phyloP scores from a whole-genome alignment of 2,888 invertebrate species.

The Serripes groenlandicus region DNA sequence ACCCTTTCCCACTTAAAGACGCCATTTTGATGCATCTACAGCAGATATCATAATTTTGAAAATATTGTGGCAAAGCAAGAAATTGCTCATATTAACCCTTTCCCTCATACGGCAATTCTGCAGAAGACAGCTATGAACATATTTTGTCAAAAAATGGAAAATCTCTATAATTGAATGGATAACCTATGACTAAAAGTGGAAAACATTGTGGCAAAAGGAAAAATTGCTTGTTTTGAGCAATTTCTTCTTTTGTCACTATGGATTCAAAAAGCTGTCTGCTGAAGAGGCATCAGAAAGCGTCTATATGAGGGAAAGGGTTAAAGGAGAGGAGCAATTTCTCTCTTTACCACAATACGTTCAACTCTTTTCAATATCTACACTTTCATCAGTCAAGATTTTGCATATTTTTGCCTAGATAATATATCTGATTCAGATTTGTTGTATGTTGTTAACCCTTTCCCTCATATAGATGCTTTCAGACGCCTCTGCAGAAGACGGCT shows the following conservation, averaged over 20 bases:
- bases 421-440: too few relatives aligned
- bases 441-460: neutral
- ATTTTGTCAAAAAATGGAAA: too few relatives aligned
- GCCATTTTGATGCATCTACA: too few relatives aligned
- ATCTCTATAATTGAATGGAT: too few relatives aligned
- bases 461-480: neutral
- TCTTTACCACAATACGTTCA: neutral
- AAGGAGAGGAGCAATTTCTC: neutral
- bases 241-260: neutral
- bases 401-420: too few relatives aligned
- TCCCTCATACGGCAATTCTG: neutral
- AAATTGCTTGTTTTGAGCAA: neutral
- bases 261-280: neutral
- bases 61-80: neutral
- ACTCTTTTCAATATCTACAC: neutral
- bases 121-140: too few relatives aligned
- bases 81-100: neutral
- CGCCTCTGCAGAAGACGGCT: neutral
- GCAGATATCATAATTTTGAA: neutral
- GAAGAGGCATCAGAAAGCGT: neutral
- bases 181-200: neutral
- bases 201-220: neutral
- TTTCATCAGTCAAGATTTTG: too few relatives aligned
- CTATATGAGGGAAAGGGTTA: neutral
- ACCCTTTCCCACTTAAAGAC: neutral